phyloP scores from a whole-genome alignment of 2,888 invertebrate species.

The Spilarctia lutea region DNA sequence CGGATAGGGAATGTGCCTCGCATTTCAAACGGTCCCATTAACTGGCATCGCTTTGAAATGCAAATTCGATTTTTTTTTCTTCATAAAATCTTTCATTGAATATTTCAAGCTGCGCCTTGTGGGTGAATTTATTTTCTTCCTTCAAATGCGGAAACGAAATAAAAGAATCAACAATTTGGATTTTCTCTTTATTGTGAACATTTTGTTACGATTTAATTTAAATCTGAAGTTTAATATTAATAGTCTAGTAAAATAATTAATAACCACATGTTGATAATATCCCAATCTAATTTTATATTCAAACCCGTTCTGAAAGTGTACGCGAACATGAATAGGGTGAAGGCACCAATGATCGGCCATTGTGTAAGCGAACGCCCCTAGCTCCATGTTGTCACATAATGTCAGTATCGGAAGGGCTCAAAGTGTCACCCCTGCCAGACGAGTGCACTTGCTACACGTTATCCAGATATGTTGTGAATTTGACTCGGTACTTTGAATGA shows the following conservation, averaged over 20 bases:
- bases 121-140: constrained; percentile 77
- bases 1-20: constrained; percentile 78
- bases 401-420: constrained; percentile 83
- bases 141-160: constrained; percentile 65
- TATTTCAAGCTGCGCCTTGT: constrained; percentile 76
- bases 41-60: constrained; percentile 83
- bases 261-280: constrained; percentile 45
- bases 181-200: constrained; percentile 36
- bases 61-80: constrained; percentile 79
- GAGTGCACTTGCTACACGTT: constrained; percentile 82
- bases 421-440: constrained; percentile 81
- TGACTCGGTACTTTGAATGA: constrained; percentile 81
- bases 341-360: constrained; percentile 76
- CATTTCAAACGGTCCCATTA: constrained; percentile 79
- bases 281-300: constrained; percentile 48
- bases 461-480: constrained; percentile 80
- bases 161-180: constrained; percentile 54
- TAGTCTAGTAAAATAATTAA: constrained; percentile 23
- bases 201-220: constrained; percentile 31
- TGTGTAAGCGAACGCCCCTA: constrained; percentile 73
- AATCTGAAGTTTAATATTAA: constrained; percentile 3
- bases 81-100: constrained; percentile 82
- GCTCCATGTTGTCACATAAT: constrained; percentile 80
- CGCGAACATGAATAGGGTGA: constrained; percentile 68
- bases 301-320: constrained; percentile 50